Evolutionary conservation across 2,113 vertebrate species (phyloP), one percentile per base, ranked within the genome.

Genomic region (Nyctereutes procyonoides): DNA sequence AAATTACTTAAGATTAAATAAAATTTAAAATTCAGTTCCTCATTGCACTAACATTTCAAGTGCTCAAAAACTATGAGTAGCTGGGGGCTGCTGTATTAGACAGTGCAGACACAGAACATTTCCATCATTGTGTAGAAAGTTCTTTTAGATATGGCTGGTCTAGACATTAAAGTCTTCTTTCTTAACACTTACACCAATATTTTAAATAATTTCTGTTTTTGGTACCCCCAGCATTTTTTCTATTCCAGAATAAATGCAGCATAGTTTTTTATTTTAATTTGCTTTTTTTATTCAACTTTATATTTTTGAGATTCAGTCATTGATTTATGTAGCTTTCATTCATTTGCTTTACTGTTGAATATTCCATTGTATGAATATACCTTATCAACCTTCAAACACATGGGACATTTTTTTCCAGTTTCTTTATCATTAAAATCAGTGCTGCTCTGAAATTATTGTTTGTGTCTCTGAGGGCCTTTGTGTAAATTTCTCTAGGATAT

Each of bases 221-320:
- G 22, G 15, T 71, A 58, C 51, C 60, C 60, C 15, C 35, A 76
- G 43, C 71, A 13, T 30, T 90, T 96, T 90, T 93, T 87, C 55
- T 22, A 67, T 15, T 11, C 56, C 10, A 62, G 8, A 9, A 3
- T 87, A 90, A 90, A 84, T 79, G 26, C 32, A 79, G 4, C n/a
- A 56, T 48, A 63, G 38, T 88, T 67, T 85, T 93, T 90, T 38
- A 85, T 76, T 88, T 91, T 80, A 85, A 93, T 67, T 92, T 89
- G 6, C 53, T 32, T 95, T 62, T 95, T 82, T 56, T 60, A 76
- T 48, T 86, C 24, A 85, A 63, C 17, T 55, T 62, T 79, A 51
- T 43, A 1, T 79, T 83, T 95, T 97, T 60, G 12, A 90, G 74
- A 69, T 77, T 93, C 32, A 43, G 2, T 80, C 60, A 60, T n/a